Conservation (phyloP, 2,888 invertebrate genomes). For the Herminia tarsipennalis region DNA sequence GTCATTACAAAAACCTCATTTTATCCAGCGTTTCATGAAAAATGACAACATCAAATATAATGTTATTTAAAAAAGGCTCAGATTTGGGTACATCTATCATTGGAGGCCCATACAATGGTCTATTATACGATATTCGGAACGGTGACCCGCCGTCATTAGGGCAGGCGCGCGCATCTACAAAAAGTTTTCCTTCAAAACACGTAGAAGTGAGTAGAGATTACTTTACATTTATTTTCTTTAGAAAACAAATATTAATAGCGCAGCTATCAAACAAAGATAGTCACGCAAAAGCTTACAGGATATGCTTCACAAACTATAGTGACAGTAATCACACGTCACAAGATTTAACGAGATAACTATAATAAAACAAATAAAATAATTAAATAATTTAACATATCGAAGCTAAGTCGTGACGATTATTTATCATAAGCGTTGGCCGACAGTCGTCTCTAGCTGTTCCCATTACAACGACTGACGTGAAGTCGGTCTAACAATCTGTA, state of each 20-base stretch:
- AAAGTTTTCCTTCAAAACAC: constrained; percentile 59
- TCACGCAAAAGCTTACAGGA: too few relatives aligned
- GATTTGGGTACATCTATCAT: constrained; percentile 38
- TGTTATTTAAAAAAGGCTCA: constrained; percentile 21
- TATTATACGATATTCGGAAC: constrained; percentile 55
- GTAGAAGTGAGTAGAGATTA: constrained; percentile 37
- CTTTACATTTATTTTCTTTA: neutral
- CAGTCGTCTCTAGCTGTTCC: too few relatives aligned
- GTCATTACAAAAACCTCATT: neutral
- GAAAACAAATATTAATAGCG: neutral
- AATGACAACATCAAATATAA: constrained; percentile 14
- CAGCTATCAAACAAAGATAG: too few relatives aligned
- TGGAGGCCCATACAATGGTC: constrained; percentile 46
- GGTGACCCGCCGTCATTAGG: constrained; percentile 60
- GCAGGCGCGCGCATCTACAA: constrained; percentile 51
- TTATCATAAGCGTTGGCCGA: too few relatives aligned
- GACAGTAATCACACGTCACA: too few relatives aligned
- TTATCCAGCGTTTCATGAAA: neutral
- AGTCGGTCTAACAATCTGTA: too few relatives aligned
- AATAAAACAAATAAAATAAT: too few relatives aligned
- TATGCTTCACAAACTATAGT: too few relatives aligned
- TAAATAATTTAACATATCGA: too few relatives aligned
- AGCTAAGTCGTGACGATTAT: too few relatives aligned
- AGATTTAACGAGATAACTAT: too few relatives aligned
- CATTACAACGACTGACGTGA: too few relatives aligned